Evolutionary conservation across 2,113 vertebrate genomes (phyloP), one percentile per base, ranked within the genome.

Genomic region (Ciconia boyciana): DNA sequence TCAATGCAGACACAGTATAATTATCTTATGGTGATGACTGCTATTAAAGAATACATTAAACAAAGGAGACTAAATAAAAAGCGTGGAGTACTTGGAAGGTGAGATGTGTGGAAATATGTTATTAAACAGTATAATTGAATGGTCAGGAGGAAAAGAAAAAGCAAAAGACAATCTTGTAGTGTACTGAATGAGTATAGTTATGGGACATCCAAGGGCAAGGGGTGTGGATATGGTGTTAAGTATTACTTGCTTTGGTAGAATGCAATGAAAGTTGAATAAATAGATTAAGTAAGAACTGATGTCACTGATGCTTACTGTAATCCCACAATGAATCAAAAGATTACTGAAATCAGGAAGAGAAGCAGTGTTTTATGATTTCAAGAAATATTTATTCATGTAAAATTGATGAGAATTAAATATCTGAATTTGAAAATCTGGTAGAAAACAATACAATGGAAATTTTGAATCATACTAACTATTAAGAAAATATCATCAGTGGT

Each of bases 341-440:
- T 41, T 31, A 57, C 24, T 86, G 36, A 92, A 92, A 80, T 52
- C 22, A 74, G 54, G 43, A 93, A 86, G 7, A 90, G 2, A 0
- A 2, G 9, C 3, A 44, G 6, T 36, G 19, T 81, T 83, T 90
- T 90, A 57, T 66, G 32, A 78, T 86, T 83, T 88, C 39, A 54
- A 36, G 2, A 60, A 83, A 71, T 61, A 94, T 62, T 76, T 83
- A 49, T 70, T 13, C 24, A 75, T 81, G 66, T 62, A 90, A 93
- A 90, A 85, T 44, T 93, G 32, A 89, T 87, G 57, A 93, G 77
- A 79, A 87, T 91, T 91, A 95, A 95, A 75, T 18, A 84, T 32
- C 26, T 71, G 43, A 95, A 71, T 91, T 89, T 93, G 75, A 82
- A 80, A 94, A 71, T 87, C n/a, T 79, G 10, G 6, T 79, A 68